phyloP scores from a whole-genome alignment of 2,113 vertebrate genomes.

The Neotoma lepida region DNA sequence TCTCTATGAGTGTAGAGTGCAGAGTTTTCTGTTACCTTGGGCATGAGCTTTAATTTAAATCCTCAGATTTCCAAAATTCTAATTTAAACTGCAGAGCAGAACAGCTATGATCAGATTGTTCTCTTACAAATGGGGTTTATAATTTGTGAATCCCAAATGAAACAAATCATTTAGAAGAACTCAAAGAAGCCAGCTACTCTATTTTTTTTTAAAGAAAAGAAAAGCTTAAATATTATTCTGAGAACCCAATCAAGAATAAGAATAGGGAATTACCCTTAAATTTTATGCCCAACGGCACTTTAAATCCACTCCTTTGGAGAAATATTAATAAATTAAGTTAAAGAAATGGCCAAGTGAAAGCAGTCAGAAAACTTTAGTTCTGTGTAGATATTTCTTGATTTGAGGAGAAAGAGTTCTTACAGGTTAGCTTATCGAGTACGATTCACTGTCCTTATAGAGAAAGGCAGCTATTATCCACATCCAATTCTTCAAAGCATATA shows the following conservation, averaged over 20 bases:
- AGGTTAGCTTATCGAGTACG: background rate
- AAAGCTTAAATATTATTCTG: slow-evolving; percentile 73
- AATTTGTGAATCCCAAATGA: slow-evolving; percentile 75
- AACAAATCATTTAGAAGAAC: slow-evolving; percentile 76
- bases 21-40: slow-evolving; percentile 75
- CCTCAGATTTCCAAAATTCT: slow-evolving; percentile 79
- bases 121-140: slow-evolving; percentile 73
- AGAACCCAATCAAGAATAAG: slow-evolving; percentile 63
- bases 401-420: background rate
- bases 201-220: slow-evolving; percentile 51
- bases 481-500: background rate
- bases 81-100: slow-evolving; percentile 75
- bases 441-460: no score
- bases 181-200: slow-evolving; percentile 64
- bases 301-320: slow-evolving; percentile 58
- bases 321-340: slow-evolving; percentile 67
- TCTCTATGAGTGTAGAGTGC: slow-evolving; percentile 63
- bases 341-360: slow-evolving; percentile 30
- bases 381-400: background rate
- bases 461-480: background rate
- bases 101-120: slow-evolving; percentile 78
- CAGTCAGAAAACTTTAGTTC: slow-evolving; percentile 22
- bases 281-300: slow-evolving; percentile 53
- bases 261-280: slow-evolving; percentile 56
- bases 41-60: slow-evolving; percentile 79